Percentiles rank a stretch among this genome's conserved stretches.
These are phyloP conservation scores for Atta colombica DNA, from an alignment of 1,140 invertebrate genomes.

Conservation along the genomic window DNA sequence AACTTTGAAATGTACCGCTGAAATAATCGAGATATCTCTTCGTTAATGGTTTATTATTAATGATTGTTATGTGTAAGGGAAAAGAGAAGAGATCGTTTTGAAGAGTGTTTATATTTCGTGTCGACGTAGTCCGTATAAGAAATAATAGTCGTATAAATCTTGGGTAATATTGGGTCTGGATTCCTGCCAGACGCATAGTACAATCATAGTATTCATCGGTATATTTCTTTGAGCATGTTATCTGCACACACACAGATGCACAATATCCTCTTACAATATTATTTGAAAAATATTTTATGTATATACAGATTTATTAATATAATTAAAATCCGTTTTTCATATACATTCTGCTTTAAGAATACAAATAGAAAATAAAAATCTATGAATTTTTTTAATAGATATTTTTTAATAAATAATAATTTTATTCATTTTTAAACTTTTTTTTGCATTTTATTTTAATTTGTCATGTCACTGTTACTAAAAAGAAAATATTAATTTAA, in stretches of 20 bases:
- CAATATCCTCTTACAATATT: neutral
- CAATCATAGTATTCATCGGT: conserved; percentile 43
- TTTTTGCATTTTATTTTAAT: neutral
- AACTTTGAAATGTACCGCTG: neutral
- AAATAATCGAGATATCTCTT: neutral
- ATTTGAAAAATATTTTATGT: neutral
- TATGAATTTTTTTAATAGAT: neutral
- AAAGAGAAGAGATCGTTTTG: conserved; percentile 47
- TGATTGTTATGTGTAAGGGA: conserved; percentile 39
- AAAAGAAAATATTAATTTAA: neutral
- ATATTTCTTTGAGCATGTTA: conserved; percentile 57
- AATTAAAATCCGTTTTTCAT: neutral
- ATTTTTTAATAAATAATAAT: neutral
- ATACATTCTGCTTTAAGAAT: neutral
- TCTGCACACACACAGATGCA: conserved; percentile 13
- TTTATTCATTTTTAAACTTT: neutral
- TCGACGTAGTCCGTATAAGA: conserved; percentile 62
- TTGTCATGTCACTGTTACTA: neutral
- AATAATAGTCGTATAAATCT: conserved; percentile 81
- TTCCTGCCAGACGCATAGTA: conserved; percentile 72
- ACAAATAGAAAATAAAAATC: neutral
- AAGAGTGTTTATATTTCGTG: conserved; percentile 69
- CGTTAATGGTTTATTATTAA: conserved; percentile 66
- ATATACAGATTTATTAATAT: neutral
- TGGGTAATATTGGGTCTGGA: conserved; percentile 76